A percentile compares a stretch with the other conserved stretches of the same genome.
Conservation (phyloP, 2,797 vertebrate genomes). For the Gymnoscopelus braueri region DNA sequence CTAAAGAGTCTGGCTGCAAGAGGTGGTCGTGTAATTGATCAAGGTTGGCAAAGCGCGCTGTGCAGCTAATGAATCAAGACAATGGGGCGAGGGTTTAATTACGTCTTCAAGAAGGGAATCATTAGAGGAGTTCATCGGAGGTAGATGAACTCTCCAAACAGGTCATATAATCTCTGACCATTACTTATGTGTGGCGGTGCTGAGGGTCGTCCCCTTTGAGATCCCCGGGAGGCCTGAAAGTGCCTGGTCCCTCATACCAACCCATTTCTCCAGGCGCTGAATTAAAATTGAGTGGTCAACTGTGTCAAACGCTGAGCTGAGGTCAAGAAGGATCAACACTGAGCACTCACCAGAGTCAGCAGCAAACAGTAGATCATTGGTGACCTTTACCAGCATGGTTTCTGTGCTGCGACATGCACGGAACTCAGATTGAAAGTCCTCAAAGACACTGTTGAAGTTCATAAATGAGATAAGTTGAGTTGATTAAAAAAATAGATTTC, state of each 20-base stretch:
- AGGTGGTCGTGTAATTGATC: constrained; percentile 76
- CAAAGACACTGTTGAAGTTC: too few species aligned
- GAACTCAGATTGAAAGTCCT: too few species aligned
- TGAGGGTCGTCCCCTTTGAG: constrained; percentile 18
- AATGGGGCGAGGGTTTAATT: constrained; percentile 76
- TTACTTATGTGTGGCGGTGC: constrained; percentile 55
- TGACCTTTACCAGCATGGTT: constrained; percentile 58
- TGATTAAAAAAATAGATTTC: too few species aligned
- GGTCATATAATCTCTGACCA: constrained; percentile 57
- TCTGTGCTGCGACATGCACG: too few species aligned
- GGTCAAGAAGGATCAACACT: too few species aligned
- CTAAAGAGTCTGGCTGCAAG: constrained; percentile 66
- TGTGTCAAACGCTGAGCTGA: too few species aligned
- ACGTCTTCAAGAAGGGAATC: constrained; percentile 68
- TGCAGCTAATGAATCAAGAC: constrained; percentile 79
- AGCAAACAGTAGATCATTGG: too few species aligned
- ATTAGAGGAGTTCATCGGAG: constrained; percentile 70
- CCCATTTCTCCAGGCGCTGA: too few species aligned
- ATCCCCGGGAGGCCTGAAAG: constrained; percentile 50
- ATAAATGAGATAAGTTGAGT: too few species aligned
- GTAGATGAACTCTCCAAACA: constrained; percentile 62
- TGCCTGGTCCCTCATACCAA: constrained; percentile 1
- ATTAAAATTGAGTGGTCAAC: too few species aligned
- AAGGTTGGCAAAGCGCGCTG: constrained; percentile 73
- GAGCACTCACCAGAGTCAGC: too few species aligned